Percentiles rank a stretch among this genome's conserved stretches.
phyloP scores from a whole-genome alignment of 2,797 vertebrate genomes.

The Bryconaethiops microstoma region DNA sequence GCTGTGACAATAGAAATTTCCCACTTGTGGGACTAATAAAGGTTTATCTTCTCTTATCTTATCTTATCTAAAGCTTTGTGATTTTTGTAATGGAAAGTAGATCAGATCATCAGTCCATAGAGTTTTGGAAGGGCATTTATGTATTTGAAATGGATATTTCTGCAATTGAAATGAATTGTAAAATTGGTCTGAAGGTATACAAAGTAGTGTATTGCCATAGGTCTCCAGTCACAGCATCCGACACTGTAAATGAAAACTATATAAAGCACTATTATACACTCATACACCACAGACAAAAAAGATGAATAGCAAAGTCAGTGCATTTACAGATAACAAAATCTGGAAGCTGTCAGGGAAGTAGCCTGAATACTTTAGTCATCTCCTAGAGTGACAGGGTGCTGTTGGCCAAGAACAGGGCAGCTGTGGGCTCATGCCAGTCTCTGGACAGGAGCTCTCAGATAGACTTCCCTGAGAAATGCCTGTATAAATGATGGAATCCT shows the following conservation, averaged over 20 bases:
- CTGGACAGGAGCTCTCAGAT: slow-evolving; percentile 45
- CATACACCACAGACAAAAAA: not conserved
- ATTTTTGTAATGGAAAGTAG: not conserved
- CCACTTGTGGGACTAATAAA: no score
- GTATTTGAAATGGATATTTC: not conserved
- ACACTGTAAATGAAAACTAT: not conserved
- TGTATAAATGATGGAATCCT: slow-evolving; percentile 43
- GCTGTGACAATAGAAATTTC: no score
- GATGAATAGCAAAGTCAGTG: not conserved
- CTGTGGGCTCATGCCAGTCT: slow-evolving; percentile 37
- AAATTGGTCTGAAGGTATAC: not conserved
- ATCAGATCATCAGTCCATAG: not conserved
- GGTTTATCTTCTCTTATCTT: no score
- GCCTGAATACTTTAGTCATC: slow-evolving; percentile 26
- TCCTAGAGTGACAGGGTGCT: slow-evolving; percentile 27
- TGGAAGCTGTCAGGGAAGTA: slow-evolving; percentile 25
- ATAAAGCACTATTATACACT: not conserved
- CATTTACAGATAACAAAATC: slow-evolving; percentile 19
- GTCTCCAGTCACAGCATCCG: not conserved
- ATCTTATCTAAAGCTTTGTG: no score
- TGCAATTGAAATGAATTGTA: not conserved
- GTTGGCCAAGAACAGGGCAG: slow-evolving; percentile 25
- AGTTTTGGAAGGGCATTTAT: not conserved
- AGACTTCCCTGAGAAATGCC: slow-evolving; percentile 44
- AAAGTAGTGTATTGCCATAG: not conserved